These are phyloP conservation scores for Brachyalestes nurse DNA, from an alignment of 2,797 vertebrate genomes.

Conservation along the genomic window DNA sequence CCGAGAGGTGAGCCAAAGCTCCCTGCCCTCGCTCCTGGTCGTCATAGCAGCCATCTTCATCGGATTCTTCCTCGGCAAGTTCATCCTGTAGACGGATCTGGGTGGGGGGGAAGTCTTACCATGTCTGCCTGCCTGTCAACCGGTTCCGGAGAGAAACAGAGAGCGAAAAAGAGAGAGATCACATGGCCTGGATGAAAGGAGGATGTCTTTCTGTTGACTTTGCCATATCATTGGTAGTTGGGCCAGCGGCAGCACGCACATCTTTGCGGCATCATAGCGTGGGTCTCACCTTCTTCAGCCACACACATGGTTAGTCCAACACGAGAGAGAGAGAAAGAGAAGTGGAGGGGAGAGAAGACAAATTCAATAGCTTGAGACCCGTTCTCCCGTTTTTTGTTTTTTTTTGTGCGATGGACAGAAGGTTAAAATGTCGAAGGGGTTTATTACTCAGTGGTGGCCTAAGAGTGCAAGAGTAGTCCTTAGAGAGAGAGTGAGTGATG, in stretches of 20 bases:
- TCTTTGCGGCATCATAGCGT: conserved; percentile 88
- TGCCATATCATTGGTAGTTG: conserved; percentile 94
- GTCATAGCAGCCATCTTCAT: conserved; percentile 99
- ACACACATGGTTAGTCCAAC: conserved; percentile 76
- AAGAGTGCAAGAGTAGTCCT: conserved; percentile 65
- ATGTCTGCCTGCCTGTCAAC: conserved; percentile 46
- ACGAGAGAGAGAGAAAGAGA: conserved; percentile 74
- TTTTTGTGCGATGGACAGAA: conserved; percentile 48
- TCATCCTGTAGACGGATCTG: conserved; percentile 95
- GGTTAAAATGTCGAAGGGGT: conserved; percentile 53
- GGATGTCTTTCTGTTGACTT: conserved; percentile 89
- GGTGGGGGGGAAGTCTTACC: conserved; percentile 81
- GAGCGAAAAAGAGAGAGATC: conserved; percentile 67
- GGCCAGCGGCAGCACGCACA: conserved; percentile 79
- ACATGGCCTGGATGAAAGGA: conserved; percentile 68
- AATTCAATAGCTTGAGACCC: background rate
- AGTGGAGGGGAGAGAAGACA: background rate
- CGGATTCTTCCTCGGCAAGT: conserved; percentile 99
- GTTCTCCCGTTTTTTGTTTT: conserved; percentile 28
- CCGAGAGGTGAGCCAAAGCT: conserved; percentile 86
- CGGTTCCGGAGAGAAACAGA: conserved; percentile 54
- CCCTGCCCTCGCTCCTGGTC: conserved; percentile 96
- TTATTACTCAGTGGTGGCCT: conserved; percentile 13
- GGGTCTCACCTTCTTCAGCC: conserved; percentile 80
- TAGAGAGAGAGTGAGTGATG: conserved; percentile 74